Conservation (phyloP, 2,888 invertebrate genomes). For the Drosophila testacea region DNA sequence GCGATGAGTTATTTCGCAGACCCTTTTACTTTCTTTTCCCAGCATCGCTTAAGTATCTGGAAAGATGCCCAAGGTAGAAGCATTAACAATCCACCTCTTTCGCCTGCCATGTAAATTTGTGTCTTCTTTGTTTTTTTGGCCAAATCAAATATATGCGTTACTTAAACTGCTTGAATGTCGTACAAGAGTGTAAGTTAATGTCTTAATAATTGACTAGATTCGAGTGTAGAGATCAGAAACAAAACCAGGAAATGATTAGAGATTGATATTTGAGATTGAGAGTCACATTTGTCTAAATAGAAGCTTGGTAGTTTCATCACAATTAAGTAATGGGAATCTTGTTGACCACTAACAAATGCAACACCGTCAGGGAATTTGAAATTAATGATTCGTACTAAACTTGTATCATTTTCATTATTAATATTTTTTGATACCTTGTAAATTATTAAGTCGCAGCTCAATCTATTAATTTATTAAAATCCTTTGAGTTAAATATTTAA, state of each 20-base stretch:
- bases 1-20: constrained; percentile 71
- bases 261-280: too few relatives aligned
- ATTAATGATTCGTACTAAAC: too few relatives aligned
- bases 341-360: too few relatives aligned
- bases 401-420: too few relatives aligned
- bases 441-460: too few relatives aligned
- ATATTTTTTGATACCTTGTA: too few relatives aligned
- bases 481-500: too few relatives aligned
- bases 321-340: too few relatives aligned
- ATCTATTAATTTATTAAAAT: too few relatives aligned
- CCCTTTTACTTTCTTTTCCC: constrained; percentile 77
- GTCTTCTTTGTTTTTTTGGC: constrained; percentile 18
- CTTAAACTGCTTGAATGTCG: constrained; percentile 21
- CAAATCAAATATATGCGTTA: constrained; percentile 37
- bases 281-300: too few relatives aligned
- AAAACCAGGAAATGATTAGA: constrained; percentile 26
- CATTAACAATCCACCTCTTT: constrained; percentile 39
- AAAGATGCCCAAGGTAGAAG: constrained; percentile 45
- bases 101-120: constrained; percentile 46
- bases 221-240: background rate
- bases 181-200: constrained; percentile 51
- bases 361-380: too few relatives aligned
- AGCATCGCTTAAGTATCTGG: constrained; percentile 17
- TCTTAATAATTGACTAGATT: constrained; percentile 67
- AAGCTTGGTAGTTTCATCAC: too few relatives aligned